Percentiles rank a stretch among this genome's conserved stretches.
phyloP scores from a whole-genome alignment of 2,113 vertebrate genomes.

The Rissa tridactyla region DNA sequence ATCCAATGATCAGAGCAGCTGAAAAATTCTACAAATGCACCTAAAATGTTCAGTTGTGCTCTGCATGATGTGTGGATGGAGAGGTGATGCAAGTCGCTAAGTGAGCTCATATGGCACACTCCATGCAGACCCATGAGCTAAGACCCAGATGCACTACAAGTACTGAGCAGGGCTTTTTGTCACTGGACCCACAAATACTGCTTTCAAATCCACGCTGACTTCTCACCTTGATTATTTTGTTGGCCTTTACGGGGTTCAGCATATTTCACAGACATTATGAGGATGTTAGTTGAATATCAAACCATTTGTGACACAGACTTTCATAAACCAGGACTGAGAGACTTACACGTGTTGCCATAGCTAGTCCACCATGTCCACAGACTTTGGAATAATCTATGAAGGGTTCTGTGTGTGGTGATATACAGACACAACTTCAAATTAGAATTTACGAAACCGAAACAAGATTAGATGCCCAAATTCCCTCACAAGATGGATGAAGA shows the following conservation, averaged over 20 bases:
- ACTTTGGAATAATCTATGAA: neutral
- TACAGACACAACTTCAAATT: neutral
- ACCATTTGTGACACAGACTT: neutral
- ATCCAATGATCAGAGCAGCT: neutral
- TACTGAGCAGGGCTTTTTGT: neutral
- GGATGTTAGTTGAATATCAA: neutral
- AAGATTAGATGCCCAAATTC: neutral
- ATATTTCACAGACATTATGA: neutral
- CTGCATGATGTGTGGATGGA: neutral
- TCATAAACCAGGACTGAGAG: neutral
- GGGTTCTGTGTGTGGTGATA: neutral
- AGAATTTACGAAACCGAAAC: neutral
- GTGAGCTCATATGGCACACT: neutral
- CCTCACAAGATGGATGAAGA: neutral
- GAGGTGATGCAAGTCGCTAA: rapidly evolving
- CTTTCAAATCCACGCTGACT: neutral
- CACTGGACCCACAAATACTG: neutral
- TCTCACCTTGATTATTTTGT: neutral
- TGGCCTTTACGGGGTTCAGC: neutral
- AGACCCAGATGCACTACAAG: neutral
- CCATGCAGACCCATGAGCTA: neutral
- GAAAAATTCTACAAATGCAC: neutral
- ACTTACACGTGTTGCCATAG: neutral
- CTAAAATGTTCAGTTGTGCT: neutral
- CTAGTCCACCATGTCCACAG: neutral